Base-by-base conservation (phyloP, 1,140 invertebrate genomes). In the Musca domestica region DNA sequence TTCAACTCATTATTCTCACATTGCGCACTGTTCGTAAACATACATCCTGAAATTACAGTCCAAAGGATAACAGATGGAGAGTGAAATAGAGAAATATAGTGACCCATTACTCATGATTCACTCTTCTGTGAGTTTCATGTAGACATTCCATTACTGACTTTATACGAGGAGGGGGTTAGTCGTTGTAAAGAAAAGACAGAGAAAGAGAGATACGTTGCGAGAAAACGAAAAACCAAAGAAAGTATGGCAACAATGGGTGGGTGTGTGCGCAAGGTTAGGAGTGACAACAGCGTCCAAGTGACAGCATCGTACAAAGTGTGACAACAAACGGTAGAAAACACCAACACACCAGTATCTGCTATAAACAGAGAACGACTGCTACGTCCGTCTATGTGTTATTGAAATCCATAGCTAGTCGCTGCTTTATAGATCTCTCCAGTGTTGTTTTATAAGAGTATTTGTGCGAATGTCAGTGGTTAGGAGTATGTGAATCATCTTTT, bases 401-500 rank as follows among this genome's bases (percentile, higher is more conserved):
- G 4, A 41, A 41, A 2, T 10, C 34, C 4, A 41, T 10, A 41
- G 34, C 34, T 41, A 41, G 4, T 25, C n/a, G 52, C 27, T 56
- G 52, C 52, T 56, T 7, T 20, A 27, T 22, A 27, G 52, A 23
- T 56, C 22, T 25, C 25, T 27, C 19, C 22, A 56, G 17, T 27
- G 52, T 27, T 15, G 22, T 10, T 27, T 56, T 12, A 19, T 27
- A 14, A 27, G 23, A n/a, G 22, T 56, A 23, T 23, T 27, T 56
- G 52, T 27, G n/a, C 25, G 52, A 19, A 19, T 49, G 52, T 27
- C 3, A 27, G n/a, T 25, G 52, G 23, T 30, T 15, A 56, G 52
- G 52, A 14, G 52, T 56, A 56, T 56, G 52, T 56, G 52, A 56
- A 56, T 56, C 52, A 56, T 56, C 23, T 56, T 56, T 56, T 56